These are phyloP conservation scores for Drosophila pectinifera DNA, from an alignment of 1,140 invertebrate species.

Conservation along the genomic window DNA sequence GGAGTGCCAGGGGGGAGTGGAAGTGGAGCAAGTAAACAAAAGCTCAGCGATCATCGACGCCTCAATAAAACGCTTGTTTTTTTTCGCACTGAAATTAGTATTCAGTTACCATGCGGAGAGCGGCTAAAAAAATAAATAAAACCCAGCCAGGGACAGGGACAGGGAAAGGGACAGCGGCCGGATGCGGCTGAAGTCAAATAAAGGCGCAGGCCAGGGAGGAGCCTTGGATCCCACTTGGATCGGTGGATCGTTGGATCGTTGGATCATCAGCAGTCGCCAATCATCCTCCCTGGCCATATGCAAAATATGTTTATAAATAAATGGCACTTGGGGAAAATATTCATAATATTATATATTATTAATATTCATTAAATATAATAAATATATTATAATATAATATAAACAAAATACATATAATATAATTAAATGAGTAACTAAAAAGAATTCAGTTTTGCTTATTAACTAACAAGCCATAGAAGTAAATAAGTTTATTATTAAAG, in stretches of 20 bases:
- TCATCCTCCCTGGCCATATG: slow-evolving; percentile 44
- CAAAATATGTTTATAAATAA: slow-evolving; percentile 71
- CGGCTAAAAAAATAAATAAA: slow-evolving; percentile 18
- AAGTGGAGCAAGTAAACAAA: slow-evolving; percentile 63
- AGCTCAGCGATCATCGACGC: slow-evolving; percentile 73
- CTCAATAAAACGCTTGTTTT: slow-evolving; percentile 52
- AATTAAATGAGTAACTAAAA: no score
- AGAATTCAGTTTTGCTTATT: no score
- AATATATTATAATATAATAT: no score
- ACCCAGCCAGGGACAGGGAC: slow-evolving; percentile 11
- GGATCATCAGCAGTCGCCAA: slow-evolving; percentile 31
- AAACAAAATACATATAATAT: no score
- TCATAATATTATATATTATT: no score
- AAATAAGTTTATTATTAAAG: no score
- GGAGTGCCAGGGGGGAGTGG: slow-evolving; percentile 9
- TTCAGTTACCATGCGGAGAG: slow-evolving; percentile 73
- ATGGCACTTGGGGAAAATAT: slow-evolving; percentile 13
- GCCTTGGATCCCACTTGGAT: slow-evolving; percentile 23
- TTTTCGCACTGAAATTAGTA: slow-evolving; percentile 68
- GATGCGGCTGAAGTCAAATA: slow-evolving; percentile 39
- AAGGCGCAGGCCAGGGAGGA: slow-evolving; percentile 11
- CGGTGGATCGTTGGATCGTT: slow-evolving; percentile 16
- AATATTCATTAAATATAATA: no score
- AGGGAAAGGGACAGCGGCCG: slow-evolving; percentile 32
- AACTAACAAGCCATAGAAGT: no score